Percentiles rank a stretch among this genome's conserved stretches.
These are phyloP conservation scores for Morelia viridis DNA, from an alignment of 2,797 vertebrate genomes.

Conservation along the genomic window DNA sequence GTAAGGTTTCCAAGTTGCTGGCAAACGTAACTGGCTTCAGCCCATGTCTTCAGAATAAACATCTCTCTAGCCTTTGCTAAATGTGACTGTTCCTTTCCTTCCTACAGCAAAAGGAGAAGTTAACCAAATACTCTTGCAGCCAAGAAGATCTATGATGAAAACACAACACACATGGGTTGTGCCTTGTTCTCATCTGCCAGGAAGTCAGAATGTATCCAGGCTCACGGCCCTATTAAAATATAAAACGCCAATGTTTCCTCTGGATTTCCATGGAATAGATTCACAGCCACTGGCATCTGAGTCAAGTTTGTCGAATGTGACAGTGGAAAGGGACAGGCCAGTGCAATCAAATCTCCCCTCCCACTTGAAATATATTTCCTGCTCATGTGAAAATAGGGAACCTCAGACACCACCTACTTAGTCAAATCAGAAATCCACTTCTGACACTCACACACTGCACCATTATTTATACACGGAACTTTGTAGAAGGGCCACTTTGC, in stretches of 20 bases:
- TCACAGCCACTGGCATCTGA: not conserved
- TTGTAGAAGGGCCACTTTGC: slow-evolving; percentile 23
- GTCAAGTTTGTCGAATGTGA: not conserved
- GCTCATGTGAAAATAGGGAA: not conserved
- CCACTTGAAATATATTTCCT: no score
- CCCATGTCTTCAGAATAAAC: not conserved
- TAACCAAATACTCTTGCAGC: not conserved
- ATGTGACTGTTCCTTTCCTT: not conserved
- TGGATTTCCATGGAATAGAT: not conserved
- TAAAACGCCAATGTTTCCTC: not conserved
- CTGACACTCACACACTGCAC: not conserved
- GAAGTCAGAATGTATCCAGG: not conserved
- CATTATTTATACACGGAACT: not conserved
- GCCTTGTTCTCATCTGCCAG: not conserved
- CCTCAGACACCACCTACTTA: not conserved
- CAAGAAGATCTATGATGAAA: not conserved
- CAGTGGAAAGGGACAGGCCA: not conserved
- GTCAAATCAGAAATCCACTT: slow-evolving; percentile 7
- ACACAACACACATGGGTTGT: not conserved
- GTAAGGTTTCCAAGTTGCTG: not conserved
- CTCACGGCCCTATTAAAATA: not conserved
- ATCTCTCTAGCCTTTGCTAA: not conserved
- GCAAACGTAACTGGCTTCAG: not conserved
- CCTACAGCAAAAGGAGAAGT: not conserved
- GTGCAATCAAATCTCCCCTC: not conserved